Conservation (phyloP, 2,888 invertebrate species). For the Cyclophora punctaria region DNA sequence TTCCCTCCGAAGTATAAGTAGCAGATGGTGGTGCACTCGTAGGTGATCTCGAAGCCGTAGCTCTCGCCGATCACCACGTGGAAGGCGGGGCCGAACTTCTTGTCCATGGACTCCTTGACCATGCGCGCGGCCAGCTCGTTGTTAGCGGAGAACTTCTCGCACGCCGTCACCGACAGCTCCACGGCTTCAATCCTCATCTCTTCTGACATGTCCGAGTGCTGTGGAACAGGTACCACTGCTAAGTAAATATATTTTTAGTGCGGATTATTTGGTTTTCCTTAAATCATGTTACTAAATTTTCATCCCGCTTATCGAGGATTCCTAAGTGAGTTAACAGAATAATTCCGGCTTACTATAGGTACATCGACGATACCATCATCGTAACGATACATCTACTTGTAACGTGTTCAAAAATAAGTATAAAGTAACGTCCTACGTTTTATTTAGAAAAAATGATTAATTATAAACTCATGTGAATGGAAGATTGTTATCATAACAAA, state of each 20-base stretch:
- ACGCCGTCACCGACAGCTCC: slow-evolving; percentile 93
- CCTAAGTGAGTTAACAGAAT: too few species aligned
- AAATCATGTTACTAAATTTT: too few species aligned
- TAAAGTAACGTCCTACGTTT: too few species aligned
- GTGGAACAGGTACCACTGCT: slow-evolving; percentile 26
- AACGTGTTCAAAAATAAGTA: too few species aligned
- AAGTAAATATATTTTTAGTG: too few species aligned
- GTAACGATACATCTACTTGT: too few species aligned
- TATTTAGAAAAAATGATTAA: too few species aligned
- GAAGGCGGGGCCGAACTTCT: slow-evolving; percentile 95
- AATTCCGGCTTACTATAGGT: too few species aligned
- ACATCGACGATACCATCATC: too few species aligned
- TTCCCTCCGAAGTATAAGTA: slow-evolving; percentile 95
- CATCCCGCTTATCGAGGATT: too few species aligned
- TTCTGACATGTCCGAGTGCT: slow-evolving; percentile 95
- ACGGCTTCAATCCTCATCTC: slow-evolving; percentile 93
- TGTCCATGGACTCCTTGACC: slow-evolving; percentile 96
- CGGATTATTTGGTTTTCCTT: too few species aligned
- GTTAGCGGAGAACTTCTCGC: slow-evolving; percentile 91
- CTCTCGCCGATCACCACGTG: slow-evolving; percentile 97
- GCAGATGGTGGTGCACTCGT: slow-evolving; percentile 90
- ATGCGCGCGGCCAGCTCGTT: slow-evolving; percentile 93
- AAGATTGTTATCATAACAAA: neutral
- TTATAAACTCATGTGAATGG: neutral
- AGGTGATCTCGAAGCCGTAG: slow-evolving; percentile 94